Base-by-base conservation (phyloP, 2,888 invertebrate genomes). In the Atethmia centrago region DNA sequence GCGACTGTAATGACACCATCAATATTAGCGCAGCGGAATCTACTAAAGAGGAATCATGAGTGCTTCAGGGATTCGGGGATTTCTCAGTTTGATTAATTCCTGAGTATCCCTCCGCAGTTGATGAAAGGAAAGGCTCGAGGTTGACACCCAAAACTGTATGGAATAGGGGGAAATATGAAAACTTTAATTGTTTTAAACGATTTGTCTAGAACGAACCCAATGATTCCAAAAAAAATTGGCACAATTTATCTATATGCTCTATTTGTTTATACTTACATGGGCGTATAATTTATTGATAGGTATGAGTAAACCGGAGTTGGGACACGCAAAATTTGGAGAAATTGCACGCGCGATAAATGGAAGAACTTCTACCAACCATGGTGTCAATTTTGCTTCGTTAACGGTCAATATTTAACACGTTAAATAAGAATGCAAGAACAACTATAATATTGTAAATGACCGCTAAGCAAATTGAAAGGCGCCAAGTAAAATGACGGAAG, bases 41-140 rank as follows among this genome's bases (percentile, higher is more conserved):
- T 45, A 45, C 42, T 55, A 45, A 45, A 36, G 10, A 71, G 16
- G 42, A 71, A 67, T 53, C 45, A 67, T 28, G 45, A 67, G 55
- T 21, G 9, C 45, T 71, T 68, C 68, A 25, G 36, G 25, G 21
- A 47, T 25, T 55, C 28, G 4, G 21, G 36, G 36, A 36, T 45
- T 47, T 55, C 31, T 53, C 16, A 16, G 31, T 10, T 67, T 67
- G 53, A 71, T 66, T 71, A 36, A 19, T 31, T 65, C 53, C 21
- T 31, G 45, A 28, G 25, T 28, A 63, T 40, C 36, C 45, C n/a
- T 31, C 31, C 12, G 31, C n/a, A 19, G n/a, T 31, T 67, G n/a
- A 12, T 19, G 12, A n/a, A 45, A 45, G 16, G 7, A 31, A 31
- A 31, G 10, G 25, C 25, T 61, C 7, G 19, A 42, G 19, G 7